Conservation (phyloP, 2,888 invertebrate genomes). For the Electrophaes corylata region DNA sequence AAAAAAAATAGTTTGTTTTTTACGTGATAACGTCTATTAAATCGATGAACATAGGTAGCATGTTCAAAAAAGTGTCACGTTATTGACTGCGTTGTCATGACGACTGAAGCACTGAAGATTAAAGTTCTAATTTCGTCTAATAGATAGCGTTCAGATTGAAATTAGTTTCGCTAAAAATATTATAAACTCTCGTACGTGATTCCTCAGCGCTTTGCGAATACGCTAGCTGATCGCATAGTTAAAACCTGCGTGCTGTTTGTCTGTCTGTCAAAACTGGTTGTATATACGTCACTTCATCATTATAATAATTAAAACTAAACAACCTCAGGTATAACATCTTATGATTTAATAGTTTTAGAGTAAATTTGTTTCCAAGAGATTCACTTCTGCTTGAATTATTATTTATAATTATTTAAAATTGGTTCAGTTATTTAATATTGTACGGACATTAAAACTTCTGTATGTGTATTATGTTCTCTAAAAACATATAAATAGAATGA, state of each 20-base stretch:
- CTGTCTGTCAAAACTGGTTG: not conserved
- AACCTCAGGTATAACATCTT: not conserved
- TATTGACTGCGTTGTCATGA: too few relatives aligned
- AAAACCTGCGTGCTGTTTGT: not conserved
- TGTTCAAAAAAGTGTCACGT: too few relatives aligned
- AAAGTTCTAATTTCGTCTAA: too few relatives aligned
- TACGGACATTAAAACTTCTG: conserved; percentile 13
- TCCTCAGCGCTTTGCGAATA: not conserved
- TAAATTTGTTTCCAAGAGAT: not conserved
- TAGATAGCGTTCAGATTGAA: too few relatives aligned
- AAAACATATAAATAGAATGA: conserved; percentile 5
- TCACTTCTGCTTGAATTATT: conserved; percentile 1
- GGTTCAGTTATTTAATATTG: conserved; percentile 6
- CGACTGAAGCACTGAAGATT: too few relatives aligned
- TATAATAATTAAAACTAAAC: not conserved
- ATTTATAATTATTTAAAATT: conserved; percentile 10
- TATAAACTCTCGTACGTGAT: too few relatives aligned
- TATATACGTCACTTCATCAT: too few relatives aligned
- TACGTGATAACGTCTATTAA: too few relatives aligned
- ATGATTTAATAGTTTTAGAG: not conserved
- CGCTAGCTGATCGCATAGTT: not conserved
- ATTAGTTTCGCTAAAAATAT: too few relatives aligned
- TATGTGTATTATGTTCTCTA: conserved; percentile 13
- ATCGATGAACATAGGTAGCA: too few relatives aligned
- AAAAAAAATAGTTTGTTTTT: too few relatives aligned